phyloP scores from a whole-genome alignment of 2,113 vertebrate species.

The Hydrochoerus hydrochaeris region DNA sequence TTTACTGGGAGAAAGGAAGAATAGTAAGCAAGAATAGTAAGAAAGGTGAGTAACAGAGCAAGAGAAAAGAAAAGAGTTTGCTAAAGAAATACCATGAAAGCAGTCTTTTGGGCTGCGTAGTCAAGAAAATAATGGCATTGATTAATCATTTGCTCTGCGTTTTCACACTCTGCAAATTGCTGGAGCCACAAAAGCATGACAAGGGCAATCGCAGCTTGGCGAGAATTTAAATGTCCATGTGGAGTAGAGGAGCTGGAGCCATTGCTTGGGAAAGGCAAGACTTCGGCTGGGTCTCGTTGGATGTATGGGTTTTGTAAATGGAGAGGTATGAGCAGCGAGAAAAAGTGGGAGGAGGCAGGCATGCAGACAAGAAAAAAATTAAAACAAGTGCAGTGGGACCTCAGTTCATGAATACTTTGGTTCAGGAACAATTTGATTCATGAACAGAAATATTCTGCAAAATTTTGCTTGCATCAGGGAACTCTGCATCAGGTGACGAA shows the following conservation, averaged over 20 bases:
- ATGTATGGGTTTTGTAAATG: neutral
- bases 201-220: neutral
- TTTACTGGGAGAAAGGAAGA: neutral
- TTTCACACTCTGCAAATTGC: neutral
- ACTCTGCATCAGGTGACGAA: neutral
- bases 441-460: neutral
- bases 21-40: too few relatives aligned
- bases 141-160: neutral
- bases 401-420: neutral
- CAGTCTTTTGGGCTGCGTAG: neutral
- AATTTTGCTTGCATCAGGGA: neutral
- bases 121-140: neutral
- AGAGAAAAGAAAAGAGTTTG: neutral
- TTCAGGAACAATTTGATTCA: neutral
- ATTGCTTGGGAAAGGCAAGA: neutral
- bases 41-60: neutral
- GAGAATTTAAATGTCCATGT: neutral
- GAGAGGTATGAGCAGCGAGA: neutral
- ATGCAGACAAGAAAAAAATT: neutral
- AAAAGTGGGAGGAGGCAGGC: neutral
- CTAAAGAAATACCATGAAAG: neutral
- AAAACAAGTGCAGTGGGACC: neutral
- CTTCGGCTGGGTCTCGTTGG: neutral
- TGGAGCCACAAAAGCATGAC: neutral
- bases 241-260: neutral